Evolutionary conservation across 2,888 invertebrate genomes (phyloP), one percentile per base, ranked within the genome.

Genomic region (Masnerella sp.): DNA sequence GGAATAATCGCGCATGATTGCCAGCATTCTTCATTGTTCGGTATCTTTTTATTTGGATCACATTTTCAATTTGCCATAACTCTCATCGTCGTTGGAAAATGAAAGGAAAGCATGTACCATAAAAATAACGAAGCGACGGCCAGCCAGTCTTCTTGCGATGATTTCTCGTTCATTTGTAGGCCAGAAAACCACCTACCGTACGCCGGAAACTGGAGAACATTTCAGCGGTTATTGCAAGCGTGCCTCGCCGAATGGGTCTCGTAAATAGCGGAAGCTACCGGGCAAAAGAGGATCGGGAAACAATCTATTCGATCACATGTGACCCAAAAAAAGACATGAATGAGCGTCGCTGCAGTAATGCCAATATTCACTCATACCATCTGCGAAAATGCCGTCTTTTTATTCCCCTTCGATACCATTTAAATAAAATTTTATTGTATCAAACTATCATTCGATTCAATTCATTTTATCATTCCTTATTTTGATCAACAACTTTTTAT

Each of bases 201-300:
- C 51, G 3, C 43, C 73, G 68, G 62, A 73, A 73, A 51, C 68
- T 51, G 67, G 43, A 49, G 68, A 68, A 73, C 67, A 62, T 74
- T 64, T 69, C 54, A 51, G 38, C 40, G 52, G 74, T n/a, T 52
- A 49, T 62, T 62, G 49, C 40, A 38, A 54, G 38, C 54, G 54
- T 65, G 54, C 54, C 62, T 38, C 20, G 28, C 12, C 18, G 45
- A 62, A 51, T 49, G 49, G 51, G 52, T 52, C 49, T 67, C 67
- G 49, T 73, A 73, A 73, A 73, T 64, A 69, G 52, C 52, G 61
- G 45, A 68, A 62, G 61, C 56, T 56, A 42, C 42, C 30, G 54
- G 28, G 64, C 51, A 42, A 51, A 62, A 52, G 62, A 67, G 22
- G 73, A 58, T 73, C 58, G 62, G 34, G 40, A 68, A 73, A 73